A percentile compares a stretch with the other conserved stretches of the same genome.
phyloP scores from a whole-genome alignment of 2,888 invertebrate genomes.

The Habrosyne pyritoides region DNA sequence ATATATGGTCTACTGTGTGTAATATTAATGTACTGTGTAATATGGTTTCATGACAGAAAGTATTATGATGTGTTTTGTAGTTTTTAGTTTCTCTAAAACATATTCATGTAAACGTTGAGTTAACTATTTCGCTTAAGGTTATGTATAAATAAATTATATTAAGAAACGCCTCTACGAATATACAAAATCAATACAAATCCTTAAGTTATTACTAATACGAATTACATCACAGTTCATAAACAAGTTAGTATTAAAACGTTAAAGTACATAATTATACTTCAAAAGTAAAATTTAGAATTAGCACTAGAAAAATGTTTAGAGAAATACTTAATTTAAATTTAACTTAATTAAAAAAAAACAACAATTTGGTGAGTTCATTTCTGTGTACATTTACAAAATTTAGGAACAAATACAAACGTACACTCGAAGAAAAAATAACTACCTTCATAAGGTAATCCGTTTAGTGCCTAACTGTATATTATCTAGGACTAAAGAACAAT shows the following conservation, averaged over 20 bases:
- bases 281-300: constrained; percentile 64
- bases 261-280: constrained; percentile 69
- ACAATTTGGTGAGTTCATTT: constrained; percentile 75
- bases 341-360: constrained; percentile 48
- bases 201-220: constrained; percentile 79
- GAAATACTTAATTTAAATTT: constrained; percentile 55
- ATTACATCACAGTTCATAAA: constrained; percentile 84
- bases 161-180: constrained; percentile 80
- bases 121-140: constrained; percentile 64
- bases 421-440: constrained; percentile 43
- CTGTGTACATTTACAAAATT: constrained; percentile 63
- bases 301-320: constrained; percentile 53
- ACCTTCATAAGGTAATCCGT: constrained; percentile 62
- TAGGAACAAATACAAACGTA: constrained; percentile 75
- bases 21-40: background rate
- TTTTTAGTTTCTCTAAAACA: constrained; percentile 38
- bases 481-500: constrained; percentile 8
- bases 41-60: background rate
- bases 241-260: constrained; percentile 74
- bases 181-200: constrained; percentile 82
- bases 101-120: constrained; percentile 50
- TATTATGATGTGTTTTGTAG: constrained; percentile 5
- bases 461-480: constrained; percentile 27
- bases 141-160: constrained; percentile 81
- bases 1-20: background rate